Percentiles rank a stretch among this genome's conserved stretches.
Evolutionary conservation across 2,113 vertebrate species (phyloP).

Genomic region (Lucifuga dentata): DNA sequence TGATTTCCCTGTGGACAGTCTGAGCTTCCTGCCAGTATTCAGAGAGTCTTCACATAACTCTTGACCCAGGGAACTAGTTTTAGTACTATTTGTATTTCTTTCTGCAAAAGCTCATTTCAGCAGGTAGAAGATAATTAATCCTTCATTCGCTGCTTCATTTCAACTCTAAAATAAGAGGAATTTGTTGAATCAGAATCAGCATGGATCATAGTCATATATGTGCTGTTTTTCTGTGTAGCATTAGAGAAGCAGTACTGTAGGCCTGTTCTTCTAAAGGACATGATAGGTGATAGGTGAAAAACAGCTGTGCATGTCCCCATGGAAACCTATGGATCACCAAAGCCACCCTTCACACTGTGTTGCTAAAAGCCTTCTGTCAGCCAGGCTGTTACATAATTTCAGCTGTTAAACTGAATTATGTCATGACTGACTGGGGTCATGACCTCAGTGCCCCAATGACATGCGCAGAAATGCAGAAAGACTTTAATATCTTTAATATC

Average conservation of each 20-base stretch:
- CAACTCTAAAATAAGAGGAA: slow-evolving; percentile 41
- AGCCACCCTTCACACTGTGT: background rate
- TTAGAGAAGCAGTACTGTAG: background rate
- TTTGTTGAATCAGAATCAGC: slow-evolving; percentile 32
- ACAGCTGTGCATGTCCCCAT: background rate
- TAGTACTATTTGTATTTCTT: slow-evolving; percentile 22
- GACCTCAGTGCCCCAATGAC: slow-evolving; percentile 26
- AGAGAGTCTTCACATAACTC: slow-evolving; percentile 22
- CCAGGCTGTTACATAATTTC: slow-evolving; percentile 46
- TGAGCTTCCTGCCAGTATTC: slow-evolving; percentile 56
- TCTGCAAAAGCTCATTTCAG: slow-evolving; percentile 35
- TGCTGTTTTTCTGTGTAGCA: slow-evolving; percentile 1
- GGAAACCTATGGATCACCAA: slow-evolving; percentile 12
- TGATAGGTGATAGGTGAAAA: background rate
- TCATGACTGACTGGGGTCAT: slow-evolving; percentile 25
- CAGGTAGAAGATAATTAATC: slow-evolving; percentile 48
- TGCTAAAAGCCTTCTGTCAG: slow-evolving; percentile 24
- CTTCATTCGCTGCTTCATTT: slow-evolving; percentile 34
- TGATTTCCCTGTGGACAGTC: slow-evolving; percentile 43
- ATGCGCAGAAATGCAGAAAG: background rate
- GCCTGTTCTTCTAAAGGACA: background rate
- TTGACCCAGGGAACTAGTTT: slow-evolving; percentile 18
- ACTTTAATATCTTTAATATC: background rate
- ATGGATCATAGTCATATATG: slow-evolving; percentile 30
- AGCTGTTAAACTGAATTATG: slow-evolving; percentile 42